These are phyloP conservation scores for Corydoras maculifer DNA, from an alignment of 2,113 vertebrate species.

Conservation along the genomic window DNA sequence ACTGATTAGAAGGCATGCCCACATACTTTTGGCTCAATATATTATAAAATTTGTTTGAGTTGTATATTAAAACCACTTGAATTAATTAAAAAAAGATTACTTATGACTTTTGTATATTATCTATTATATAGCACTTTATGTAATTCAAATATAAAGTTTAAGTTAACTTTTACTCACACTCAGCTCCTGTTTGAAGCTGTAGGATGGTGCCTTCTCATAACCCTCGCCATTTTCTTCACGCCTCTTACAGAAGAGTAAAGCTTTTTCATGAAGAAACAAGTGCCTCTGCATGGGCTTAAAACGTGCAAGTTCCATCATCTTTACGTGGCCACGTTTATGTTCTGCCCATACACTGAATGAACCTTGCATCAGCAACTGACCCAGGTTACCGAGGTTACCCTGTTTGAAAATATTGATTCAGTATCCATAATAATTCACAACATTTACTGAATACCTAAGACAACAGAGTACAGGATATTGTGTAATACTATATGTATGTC, in stretches of 20 bases:
- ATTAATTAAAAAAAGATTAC: too few relatives aligned
- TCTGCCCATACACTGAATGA: conserved; percentile 96
- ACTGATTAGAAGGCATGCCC: too few relatives aligned
- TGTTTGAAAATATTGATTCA: conserved; percentile 39
- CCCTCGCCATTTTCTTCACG: conserved; percentile 92
- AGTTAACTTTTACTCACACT: conserved; percentile 66
- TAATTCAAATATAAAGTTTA: not conserved
- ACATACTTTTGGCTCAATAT: too few relatives aligned
- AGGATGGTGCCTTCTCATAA: conserved; percentile 94
- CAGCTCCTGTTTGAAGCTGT: conserved; percentile 94
- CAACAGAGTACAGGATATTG: too few relatives aligned
- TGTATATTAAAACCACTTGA: too few relatives aligned
- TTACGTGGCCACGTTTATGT: conserved; percentile 92
- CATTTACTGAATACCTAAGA: too few relatives aligned
- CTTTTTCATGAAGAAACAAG: conserved; percentile 93
- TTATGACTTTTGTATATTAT: too few relatives aligned
- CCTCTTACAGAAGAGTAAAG: conserved; percentile 91
- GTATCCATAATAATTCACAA: too few relatives aligned
- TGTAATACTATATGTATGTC: not conserved
- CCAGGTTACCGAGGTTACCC: conserved; percentile 87
- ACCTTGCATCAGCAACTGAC: conserved; percentile 93
- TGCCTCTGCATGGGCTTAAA: conserved; percentile 99
- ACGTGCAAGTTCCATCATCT: conserved; percentile 91
- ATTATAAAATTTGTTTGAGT: too few relatives aligned
- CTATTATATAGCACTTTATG: too few relatives aligned